Evolutionary conservation across 2,797 vertebrate species (phyloP).

Genomic region (Mastacembelus armatus): DNA sequence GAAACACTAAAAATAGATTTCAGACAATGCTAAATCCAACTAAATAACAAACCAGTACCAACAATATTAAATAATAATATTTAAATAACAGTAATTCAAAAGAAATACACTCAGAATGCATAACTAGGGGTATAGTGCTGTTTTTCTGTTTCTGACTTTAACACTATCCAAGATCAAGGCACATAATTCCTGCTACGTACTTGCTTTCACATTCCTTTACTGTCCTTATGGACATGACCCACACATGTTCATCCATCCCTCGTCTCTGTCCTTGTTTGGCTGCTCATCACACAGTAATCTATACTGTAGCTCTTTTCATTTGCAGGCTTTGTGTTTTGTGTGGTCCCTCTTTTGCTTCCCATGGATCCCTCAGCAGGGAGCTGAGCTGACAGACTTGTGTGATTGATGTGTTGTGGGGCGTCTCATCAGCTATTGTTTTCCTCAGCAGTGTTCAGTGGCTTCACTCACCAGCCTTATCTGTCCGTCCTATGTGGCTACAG

Average conservation of each 20-base stretch:
- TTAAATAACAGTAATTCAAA: neutral
- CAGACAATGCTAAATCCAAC: no score
- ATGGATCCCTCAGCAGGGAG: slow-evolving; percentile 69
- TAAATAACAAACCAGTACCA: neutral
- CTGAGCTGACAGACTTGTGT: slow-evolving; percentile 65
- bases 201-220: slow-evolving; percentile 8
- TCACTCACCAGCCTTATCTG: slow-evolving; percentile 38
- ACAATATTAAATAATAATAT: neutral
- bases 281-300: slow-evolving; percentile 54
- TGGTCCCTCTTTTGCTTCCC: slow-evolving; percentile 66
- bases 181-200: no score
- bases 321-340: slow-evolving; percentile 65
- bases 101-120: neutral
- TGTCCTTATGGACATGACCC: slow-evolving; percentile 51
- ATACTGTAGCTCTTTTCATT: slow-evolving; percentile 66
- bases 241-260: slow-evolving; percentile 47
- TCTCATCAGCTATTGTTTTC: slow-evolving; percentile 74
- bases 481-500: slow-evolving; percentile 35
- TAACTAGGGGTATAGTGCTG: no score
- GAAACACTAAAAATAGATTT: no score
- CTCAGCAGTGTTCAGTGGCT: slow-evolving; percentile 50
- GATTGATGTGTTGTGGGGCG: slow-evolving; percentile 67
- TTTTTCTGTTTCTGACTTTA: neutral
- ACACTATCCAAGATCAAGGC: neutral
- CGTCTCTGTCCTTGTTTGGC: slow-evolving; percentile 46